These are phyloP conservation scores for Eulemur albifrons DNA, from an alignment of 2,797 vertebrate species.

Conservation along the genomic window DNA sequence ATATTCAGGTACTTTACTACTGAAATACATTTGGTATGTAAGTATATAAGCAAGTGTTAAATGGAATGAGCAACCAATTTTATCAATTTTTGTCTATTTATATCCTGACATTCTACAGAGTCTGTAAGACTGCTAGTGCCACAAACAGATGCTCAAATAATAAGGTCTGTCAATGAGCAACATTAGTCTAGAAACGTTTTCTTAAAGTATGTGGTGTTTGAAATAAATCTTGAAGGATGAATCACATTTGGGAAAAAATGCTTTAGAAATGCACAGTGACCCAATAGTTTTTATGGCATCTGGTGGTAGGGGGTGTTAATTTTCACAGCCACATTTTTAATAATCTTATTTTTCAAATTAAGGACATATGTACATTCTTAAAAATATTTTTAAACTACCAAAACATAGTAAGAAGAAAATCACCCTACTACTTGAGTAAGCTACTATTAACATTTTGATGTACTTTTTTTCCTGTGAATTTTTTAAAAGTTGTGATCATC, in stretches of 20 bases:
- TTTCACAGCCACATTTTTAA: slow-evolving; percentile 31
- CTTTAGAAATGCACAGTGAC: slow-evolving; percentile 25
- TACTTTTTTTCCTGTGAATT: background rate
- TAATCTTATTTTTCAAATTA: slow-evolving; percentile 9
- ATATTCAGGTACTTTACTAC: slow-evolving; percentile 28
- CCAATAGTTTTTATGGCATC: background rate
- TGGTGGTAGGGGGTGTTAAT: background rate
- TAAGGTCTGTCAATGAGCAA: background rate
- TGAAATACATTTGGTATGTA: slow-evolving; percentile 17
- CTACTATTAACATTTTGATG: background rate
- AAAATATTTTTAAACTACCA: background rate
- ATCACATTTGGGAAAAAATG: background rate
- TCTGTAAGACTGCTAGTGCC: background rate
- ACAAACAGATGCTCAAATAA: background rate
- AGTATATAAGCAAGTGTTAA: slow-evolving; percentile 17
- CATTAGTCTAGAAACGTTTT: background rate
- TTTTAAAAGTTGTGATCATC: background rate
- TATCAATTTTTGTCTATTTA: background rate
- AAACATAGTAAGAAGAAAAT: background rate
- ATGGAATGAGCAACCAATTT: slow-evolving; percentile 33
- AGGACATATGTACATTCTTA: background rate
- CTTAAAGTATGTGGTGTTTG: background rate
- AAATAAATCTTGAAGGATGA: background rate
- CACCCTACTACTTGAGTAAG: background rate
- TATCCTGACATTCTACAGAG: background rate